Percentiles rank a stretch among this genome's conserved stretches.
These are phyloP conservation scores for Syngnathus typhle DNA, from an alignment of 2,113 vertebrate species.

Conservation along the genomic window DNA sequence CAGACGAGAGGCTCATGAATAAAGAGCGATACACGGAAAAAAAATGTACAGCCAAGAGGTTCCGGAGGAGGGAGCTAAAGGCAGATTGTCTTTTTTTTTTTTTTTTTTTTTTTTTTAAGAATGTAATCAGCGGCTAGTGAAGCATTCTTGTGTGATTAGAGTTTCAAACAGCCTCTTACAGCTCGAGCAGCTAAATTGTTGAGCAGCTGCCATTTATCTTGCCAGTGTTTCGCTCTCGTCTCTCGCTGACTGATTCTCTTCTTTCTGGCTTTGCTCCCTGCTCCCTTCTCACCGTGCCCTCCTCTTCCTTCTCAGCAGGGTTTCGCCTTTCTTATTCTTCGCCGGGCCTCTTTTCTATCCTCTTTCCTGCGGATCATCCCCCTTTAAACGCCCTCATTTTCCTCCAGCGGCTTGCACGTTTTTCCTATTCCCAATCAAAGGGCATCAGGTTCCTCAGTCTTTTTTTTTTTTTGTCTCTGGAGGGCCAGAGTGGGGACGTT, in stretches of 20 bases:
- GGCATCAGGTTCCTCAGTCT: slow-evolving; percentile 2
- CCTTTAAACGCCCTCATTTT: not conserved
- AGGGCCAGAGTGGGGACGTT: slow-evolving; percentile 42
- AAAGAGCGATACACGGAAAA: slow-evolving; percentile 21
- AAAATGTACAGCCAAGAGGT: slow-evolving; percentile 67
- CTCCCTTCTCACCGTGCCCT: not conserved
- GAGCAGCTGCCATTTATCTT: slow-evolving; percentile 28
- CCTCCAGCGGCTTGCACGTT: not conserved
- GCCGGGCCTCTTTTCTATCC: not conserved
- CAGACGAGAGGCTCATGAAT: slow-evolving; percentile 46
- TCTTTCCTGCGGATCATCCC: not conserved
- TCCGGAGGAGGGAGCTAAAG: slow-evolving; percentile 87
- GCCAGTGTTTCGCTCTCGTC: not conserved
- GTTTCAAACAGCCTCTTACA: slow-evolving; percentile 19
- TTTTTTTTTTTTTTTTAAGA: slow-evolving; percentile 20
- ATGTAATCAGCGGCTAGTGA: slow-evolving; percentile 44
- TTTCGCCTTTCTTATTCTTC: slow-evolving; percentile 4
- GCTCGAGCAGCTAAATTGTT: slow-evolving; percentile 21
- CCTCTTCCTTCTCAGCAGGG: slow-evolving; percentile 8
- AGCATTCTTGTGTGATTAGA: slow-evolving; percentile 45
- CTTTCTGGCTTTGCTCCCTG: not conserved
- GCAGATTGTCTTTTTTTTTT: slow-evolving; percentile 54
- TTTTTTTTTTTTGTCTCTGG: not conserved
- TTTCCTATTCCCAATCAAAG: slow-evolving; percentile 10
- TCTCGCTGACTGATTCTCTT: slow-evolving; percentile 3